phyloP scores from a whole-genome alignment of 2,888 invertebrate species.

The Itoplectis maculator region DNA sequence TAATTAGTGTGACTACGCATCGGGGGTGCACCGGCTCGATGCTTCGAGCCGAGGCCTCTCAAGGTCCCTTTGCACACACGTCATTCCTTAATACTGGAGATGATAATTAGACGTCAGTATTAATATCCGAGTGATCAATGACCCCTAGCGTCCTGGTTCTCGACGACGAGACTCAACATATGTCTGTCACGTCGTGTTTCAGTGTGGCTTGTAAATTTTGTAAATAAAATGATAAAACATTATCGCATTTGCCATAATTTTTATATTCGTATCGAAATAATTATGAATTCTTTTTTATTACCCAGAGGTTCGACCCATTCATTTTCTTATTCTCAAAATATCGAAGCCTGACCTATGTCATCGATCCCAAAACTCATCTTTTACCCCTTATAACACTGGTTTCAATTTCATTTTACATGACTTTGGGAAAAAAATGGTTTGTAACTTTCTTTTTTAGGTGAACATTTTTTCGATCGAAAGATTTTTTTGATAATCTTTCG shows the following conservation, averaged over 20 bases:
- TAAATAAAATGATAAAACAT: neutral
- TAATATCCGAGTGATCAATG: constrained; percentile 79
- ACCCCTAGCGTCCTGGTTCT: constrained; percentile 61
- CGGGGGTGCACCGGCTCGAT: constrained; percentile 52
- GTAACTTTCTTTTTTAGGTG: too few species aligned
- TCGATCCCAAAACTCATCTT: too few species aligned
- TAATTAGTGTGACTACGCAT: constrained; percentile 72
- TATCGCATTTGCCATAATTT: neutral
- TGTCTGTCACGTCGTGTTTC: constrained; percentile 1
- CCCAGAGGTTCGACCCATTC: too few species aligned
- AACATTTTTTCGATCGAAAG: too few species aligned
- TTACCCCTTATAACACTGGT: too few species aligned
- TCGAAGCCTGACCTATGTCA: too few species aligned
- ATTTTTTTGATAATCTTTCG: too few species aligned
- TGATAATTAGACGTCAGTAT: constrained; percentile 81
- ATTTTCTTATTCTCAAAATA: too few species aligned
- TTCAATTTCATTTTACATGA: too few species aligned
- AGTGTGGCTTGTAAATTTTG: neutral
- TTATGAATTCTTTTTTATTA: neutral
- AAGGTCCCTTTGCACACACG: constrained; percentile 59
- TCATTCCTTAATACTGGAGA: constrained; percentile 73
- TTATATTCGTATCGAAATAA: neutral
- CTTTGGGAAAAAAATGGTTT: too few species aligned
- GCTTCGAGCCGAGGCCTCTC: constrained; percentile 52
- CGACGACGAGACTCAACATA: neutral